A percentile compares a stretch with the other conserved stretches of the same genome.
phyloP scores from a whole-genome alignment of 1,140 invertebrate species.

The Penaeus japonicus region DNA sequence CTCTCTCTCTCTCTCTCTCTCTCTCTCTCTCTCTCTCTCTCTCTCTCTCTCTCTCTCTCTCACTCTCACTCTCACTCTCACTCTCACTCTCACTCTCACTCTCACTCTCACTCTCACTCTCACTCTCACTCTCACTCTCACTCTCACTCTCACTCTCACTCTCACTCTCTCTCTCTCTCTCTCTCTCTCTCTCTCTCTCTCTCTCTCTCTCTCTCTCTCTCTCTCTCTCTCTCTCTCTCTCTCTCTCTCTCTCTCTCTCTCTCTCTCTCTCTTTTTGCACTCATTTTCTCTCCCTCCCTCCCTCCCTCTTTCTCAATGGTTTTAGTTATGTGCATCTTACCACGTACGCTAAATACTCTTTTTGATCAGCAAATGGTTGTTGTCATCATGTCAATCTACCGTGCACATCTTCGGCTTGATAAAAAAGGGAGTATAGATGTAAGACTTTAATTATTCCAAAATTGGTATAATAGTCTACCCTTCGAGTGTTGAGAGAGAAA shows the following conservation, averaged over 20 bases:
- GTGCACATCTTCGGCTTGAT: too few species aligned
- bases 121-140: background rate
- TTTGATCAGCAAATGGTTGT: too few species aligned
- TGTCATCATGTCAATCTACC: too few species aligned
- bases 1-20: background rate
- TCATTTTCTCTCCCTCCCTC: background rate
- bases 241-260: background rate
- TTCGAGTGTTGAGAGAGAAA: too few species aligned
- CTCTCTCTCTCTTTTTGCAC: background rate
- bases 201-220: background rate
- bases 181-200: too few species aligned
- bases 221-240: background rate
- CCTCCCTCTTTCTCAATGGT: background rate
- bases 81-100: too few species aligned
- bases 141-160: too few species aligned
- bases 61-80: too few species aligned
- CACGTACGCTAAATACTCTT: background rate
- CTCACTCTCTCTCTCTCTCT: too few species aligned
- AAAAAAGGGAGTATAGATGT: too few species aligned
- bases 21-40: background rate
- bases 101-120: background rate
- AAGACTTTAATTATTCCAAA: too few species aligned
- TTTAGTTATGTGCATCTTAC: background rate
- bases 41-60: background rate
- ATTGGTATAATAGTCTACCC: too few species aligned